These are phyloP conservation scores for Leucopternis melanops DNA, from an alignment of 2,113 vertebrate species.

Conservation along the genomic window DNA sequence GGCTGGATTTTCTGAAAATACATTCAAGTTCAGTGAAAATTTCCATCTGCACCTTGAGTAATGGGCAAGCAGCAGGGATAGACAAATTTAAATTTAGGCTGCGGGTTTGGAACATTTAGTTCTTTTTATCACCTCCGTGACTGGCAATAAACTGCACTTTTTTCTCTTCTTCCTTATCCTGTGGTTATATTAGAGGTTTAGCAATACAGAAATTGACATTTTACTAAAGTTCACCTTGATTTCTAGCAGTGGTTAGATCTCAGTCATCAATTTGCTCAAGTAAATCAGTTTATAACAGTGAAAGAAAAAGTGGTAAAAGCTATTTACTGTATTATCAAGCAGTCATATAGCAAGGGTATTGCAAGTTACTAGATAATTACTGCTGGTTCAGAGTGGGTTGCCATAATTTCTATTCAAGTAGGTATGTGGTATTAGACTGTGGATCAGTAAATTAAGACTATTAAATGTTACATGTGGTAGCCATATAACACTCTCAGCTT, in stretches of 20 bases:
- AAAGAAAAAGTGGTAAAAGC: background rate
- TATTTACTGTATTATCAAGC: background rate
- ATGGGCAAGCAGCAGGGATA: background rate
- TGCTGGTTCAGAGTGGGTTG: background rate
- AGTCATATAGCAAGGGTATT: background rate
- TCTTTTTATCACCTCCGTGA: background rate
- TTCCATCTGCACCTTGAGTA: background rate
- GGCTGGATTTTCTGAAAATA: background rate
- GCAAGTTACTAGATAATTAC: background rate
- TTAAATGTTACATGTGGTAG: background rate
- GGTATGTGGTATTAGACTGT: background rate
- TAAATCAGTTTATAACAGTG: background rate
- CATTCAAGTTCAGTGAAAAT: background rate
- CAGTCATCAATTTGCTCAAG: background rate
- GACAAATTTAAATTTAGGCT: background rate
- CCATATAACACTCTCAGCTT: background rate
- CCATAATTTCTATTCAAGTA: background rate
- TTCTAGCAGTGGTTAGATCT: background rate
- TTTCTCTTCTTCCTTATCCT: background rate
- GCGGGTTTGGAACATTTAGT: slow-evolving; percentile 1
- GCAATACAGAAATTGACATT: background rate
- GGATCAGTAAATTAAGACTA: background rate
- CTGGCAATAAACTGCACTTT: background rate
- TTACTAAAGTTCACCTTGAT: background rate
- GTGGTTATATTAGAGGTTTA: background rate